Percentiles rank a stretch among this genome's conserved stretches.
Evolutionary conservation across 2,797 vertebrate species (phyloP).

Genomic region (Psittacula derbiana): DNA sequence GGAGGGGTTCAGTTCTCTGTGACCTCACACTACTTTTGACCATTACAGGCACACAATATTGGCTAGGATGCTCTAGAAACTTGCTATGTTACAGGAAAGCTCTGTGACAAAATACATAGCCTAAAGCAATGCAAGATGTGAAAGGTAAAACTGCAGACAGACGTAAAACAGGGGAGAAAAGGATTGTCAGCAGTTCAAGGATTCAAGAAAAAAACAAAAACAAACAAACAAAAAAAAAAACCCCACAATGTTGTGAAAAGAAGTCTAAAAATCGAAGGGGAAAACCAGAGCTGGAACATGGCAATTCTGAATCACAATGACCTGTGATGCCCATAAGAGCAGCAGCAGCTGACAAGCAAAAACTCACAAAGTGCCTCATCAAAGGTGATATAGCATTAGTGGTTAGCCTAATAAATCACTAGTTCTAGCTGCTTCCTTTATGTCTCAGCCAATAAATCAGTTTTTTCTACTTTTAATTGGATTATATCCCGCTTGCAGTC

Average conservation of each 20-base stretch:
- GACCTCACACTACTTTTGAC: neutral
- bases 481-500: neutral
- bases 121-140: neutral
- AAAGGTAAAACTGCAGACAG: neutral
- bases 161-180: neutral
- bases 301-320: neutral
- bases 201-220: neutral
- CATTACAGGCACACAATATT: neutral
- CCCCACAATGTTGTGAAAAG: neutral
- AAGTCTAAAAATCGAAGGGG: neutral
- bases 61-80: neutral
- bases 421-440: neutral
- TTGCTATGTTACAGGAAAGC: neutral
- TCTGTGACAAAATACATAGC: neutral
- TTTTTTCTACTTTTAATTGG: neutral
- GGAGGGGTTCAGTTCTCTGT: neutral
- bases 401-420: neutral
- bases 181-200: neutral
- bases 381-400: accelerated
- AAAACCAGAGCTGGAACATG: neutral
- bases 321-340: neutral
- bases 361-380: accelerated
- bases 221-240: neutral
- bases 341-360: neutral
- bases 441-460: neutral